Evolutionary conservation across 1,140 invertebrate species (phyloP).

Genomic region (Papilio machaon): DNA sequence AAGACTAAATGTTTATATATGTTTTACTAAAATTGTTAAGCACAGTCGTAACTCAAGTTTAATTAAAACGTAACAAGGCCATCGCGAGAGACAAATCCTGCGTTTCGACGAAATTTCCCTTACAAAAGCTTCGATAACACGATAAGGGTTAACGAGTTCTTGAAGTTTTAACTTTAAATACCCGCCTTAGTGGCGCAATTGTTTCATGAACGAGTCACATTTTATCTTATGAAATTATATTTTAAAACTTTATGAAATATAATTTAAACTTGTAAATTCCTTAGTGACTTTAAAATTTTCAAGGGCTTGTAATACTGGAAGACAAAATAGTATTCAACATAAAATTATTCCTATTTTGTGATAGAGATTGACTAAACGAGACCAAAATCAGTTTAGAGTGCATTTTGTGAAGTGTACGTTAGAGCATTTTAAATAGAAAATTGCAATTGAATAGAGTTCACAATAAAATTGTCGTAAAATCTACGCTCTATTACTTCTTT

Average conservation of each 20-base stretch:
- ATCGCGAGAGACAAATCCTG: constrained; percentile 2
- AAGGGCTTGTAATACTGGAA: neutral
- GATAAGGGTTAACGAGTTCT: constrained; percentile 26
- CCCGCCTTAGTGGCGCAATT: constrained; percentile 12
- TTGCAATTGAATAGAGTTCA: constrained; percentile 5
- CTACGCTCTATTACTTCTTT: neutral
- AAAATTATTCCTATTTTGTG: no score
- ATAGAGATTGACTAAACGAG: no score
- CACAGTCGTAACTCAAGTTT: constrained; percentile 14
- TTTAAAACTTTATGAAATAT: neutral
- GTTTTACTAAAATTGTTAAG: neutral
- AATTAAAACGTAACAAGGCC: constrained; percentile 24
- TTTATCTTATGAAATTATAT: neutral
- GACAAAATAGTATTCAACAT: neutral
- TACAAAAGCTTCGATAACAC: constrained; percentile 26
- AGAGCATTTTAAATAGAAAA: neutral
- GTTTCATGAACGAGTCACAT: constrained; percentile 15
- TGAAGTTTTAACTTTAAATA: constrained; percentile 27
- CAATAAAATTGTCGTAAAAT: neutral
- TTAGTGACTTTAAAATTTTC: neutral
- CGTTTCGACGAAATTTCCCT: constrained; percentile 16
- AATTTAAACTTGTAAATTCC: neutral
- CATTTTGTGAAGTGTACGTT: neutral
- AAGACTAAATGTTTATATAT: neutral
- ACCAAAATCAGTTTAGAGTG: neutral